These are phyloP conservation scores for Proales similis DNA, from an alignment of 1,140 invertebrate genomes.

Conservation along the genomic window DNA sequence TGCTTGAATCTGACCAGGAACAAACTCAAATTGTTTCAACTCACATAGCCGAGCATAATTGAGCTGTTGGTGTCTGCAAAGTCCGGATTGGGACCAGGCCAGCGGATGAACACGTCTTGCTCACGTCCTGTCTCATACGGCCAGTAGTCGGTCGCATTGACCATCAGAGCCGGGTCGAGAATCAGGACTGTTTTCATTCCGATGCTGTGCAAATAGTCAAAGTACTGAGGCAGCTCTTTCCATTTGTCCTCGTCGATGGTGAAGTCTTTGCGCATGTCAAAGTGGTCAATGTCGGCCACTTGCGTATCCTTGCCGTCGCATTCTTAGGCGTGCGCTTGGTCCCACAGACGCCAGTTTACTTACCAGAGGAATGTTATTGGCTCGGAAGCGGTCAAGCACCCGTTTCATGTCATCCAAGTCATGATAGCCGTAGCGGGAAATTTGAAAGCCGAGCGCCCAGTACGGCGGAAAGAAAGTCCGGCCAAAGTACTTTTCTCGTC, in stretches of 20 bases:
- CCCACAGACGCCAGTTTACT: too few relatives aligned
- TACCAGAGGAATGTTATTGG: slow-evolving; percentile 39
- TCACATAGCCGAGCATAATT: slow-evolving; percentile 61
- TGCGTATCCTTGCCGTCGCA: too few relatives aligned
- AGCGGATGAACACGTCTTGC: slow-evolving; percentile 44
- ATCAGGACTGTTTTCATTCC: slow-evolving; percentile 51
- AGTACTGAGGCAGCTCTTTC: slow-evolving; percentile 47
- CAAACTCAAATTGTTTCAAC: too few relatives aligned
- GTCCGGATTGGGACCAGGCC: slow-evolving; percentile 41
- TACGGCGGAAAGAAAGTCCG: slow-evolving; percentile 53
- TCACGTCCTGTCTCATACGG: slow-evolving; percentile 44
- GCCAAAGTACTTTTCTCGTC: too few relatives aligned
- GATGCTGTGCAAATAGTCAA: slow-evolving; percentile 47
- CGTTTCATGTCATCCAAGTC: slow-evolving; percentile 41
- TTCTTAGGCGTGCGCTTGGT: too few relatives aligned
- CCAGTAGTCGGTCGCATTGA: slow-evolving; percentile 44
- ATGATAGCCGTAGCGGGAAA: slow-evolving; percentile 52
- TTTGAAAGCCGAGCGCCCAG: slow-evolving; percentile 56
- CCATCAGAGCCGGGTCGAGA: slow-evolving; percentile 47
- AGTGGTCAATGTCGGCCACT: slow-evolving; percentile 53
- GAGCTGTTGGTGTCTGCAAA: slow-evolving; percentile 40
- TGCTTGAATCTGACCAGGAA: not conserved
- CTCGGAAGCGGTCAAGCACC: slow-evolving; percentile 4
- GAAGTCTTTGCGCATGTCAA: slow-evolving; percentile 50
- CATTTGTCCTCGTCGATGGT: slow-evolving; percentile 50